Evolutionary conservation across 2,113 vertebrate genomes (phyloP), one percentile per base, ranked within the genome.

Genomic region (Syngnathoides biaculeatus): DNA sequence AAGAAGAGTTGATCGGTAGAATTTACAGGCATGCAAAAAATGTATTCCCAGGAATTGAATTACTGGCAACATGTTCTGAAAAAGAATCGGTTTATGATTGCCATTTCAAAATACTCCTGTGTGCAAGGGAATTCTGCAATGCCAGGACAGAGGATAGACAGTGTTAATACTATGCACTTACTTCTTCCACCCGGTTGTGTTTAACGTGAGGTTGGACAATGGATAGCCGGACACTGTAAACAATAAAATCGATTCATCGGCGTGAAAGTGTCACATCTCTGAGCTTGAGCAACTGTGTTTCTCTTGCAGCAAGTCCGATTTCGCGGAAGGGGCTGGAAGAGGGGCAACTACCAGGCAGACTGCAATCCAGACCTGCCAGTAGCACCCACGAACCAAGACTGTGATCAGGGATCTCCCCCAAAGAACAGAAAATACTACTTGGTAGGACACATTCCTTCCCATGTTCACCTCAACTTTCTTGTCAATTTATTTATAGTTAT

Each of bases 401-500:
- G 95, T 97, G 94, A 96, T 72, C 94, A 95, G 0, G 96, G 98
- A 66, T 95, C 93, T 78, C 95, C 94, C 0, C 94, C 94, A 4
- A 97, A 96, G 87, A 96, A 93, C 95, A 95, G 94, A 89, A 95
- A 95, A 72, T 98, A 97, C 90, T 98, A 95, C 88, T 81, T 96
- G 94, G 97, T 99, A 95, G 0, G 92, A 86, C 47, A 26, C 0
- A 39, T 69, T 7, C 40, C 30, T 69, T 69, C 47, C 19, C 38
- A 64, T 13, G 39, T 35, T 57, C 2, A 45, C 60, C 8, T 24
- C 11, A 4, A 14, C 39, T 60, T 4, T 57, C 26, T 57, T 64
- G 42, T 47, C 11, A 38, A n/a, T n/a, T 2, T 12, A 19, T 9
- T 6, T 13, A 30, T 3, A 5, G 17, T 48, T 5, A 6, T 30